Conservation (phyloP, 1,140 invertebrate genomes). For the Solen grandis region DNA sequence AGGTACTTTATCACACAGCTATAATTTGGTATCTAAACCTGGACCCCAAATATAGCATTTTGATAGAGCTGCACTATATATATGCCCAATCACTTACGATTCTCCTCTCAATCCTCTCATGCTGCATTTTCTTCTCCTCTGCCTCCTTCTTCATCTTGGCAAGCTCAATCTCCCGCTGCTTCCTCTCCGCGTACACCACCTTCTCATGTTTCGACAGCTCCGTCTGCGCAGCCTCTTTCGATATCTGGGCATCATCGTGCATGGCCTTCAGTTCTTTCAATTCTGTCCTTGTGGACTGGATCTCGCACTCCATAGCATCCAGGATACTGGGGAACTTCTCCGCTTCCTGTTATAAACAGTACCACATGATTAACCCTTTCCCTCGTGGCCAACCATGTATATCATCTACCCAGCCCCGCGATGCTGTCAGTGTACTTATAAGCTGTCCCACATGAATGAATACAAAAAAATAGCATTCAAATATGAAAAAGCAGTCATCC, state of each 20-base stretch:
- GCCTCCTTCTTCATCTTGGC: constrained; percentile 81
- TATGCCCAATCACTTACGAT: constrained; percentile 72
- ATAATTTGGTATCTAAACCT: no score
- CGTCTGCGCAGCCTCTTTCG: constrained; percentile 76
- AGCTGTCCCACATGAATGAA: no score
- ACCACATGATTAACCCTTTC: neutral
- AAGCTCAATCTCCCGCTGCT: constrained; percentile 80
- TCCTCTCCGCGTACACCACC: constrained; percentile 78
- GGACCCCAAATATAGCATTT: no score
- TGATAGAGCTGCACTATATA: no score
- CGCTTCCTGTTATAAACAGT: constrained; percentile 66
- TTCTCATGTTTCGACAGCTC: constrained; percentile 78
- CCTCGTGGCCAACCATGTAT: constrained; percentile 7
- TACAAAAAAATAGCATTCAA: no score
- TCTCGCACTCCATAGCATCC: constrained; percentile 76
- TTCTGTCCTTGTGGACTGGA: constrained; percentile 70
- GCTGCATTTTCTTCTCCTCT: constrained; percentile 80
- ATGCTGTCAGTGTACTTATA: no score
- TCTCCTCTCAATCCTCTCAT: constrained; percentile 80
- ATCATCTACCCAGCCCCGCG: neutral
- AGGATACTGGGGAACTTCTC: constrained; percentile 74
- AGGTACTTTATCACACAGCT: no score
- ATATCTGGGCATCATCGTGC: constrained; percentile 79
- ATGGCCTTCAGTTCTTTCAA: constrained; percentile 78
- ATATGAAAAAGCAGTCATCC: neutral